Conservation (phyloP, 2,797 vertebrate species). For the Pseudotriccus pelzelni region DNA sequence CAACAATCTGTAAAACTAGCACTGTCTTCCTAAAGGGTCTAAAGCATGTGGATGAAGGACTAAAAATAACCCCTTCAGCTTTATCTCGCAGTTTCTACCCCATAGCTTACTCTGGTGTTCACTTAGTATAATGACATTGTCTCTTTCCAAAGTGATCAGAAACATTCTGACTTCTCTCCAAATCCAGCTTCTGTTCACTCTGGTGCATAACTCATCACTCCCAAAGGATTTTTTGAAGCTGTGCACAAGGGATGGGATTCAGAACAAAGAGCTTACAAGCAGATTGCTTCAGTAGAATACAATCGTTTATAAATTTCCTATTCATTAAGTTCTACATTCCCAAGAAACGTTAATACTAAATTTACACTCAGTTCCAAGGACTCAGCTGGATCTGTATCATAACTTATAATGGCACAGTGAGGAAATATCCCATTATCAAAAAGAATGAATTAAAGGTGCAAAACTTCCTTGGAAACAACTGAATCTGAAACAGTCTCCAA, state of each 20-base stretch:
- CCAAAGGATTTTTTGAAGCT: conserved; percentile 13
- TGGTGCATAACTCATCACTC: conserved; percentile 35
- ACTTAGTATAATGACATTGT: conserved; percentile 20
- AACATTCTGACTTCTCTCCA: conserved; percentile 20
- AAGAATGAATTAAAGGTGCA: conserved; percentile 2
- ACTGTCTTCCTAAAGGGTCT: not conserved
- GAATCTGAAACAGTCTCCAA: not conserved
- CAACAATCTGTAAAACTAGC: not conserved
- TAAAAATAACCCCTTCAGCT: not conserved
- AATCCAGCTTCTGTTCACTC: conserved; percentile 11
- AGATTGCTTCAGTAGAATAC: conserved; percentile 42
- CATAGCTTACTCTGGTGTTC: not conserved
- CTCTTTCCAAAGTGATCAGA: conserved; percentile 51
- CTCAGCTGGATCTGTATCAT: conserved; percentile 19
- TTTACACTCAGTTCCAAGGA: conserved; percentile 29
- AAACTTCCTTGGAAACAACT: not conserved
- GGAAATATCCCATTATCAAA: not conserved
- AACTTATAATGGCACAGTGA: conserved; percentile 3
- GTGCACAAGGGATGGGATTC: conserved; percentile 36
- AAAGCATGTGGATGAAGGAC: not conserved
- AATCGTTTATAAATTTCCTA: conserved; percentile 63
- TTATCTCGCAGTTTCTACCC: not conserved
- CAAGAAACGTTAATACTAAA: conserved; percentile 52
- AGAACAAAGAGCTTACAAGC: conserved; percentile 51
- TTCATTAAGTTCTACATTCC: conserved; percentile 62